Evolutionary conservation across 2,113 vertebrate genomes (phyloP).

Genomic region (Halichoeres trimaculatus): DNA sequence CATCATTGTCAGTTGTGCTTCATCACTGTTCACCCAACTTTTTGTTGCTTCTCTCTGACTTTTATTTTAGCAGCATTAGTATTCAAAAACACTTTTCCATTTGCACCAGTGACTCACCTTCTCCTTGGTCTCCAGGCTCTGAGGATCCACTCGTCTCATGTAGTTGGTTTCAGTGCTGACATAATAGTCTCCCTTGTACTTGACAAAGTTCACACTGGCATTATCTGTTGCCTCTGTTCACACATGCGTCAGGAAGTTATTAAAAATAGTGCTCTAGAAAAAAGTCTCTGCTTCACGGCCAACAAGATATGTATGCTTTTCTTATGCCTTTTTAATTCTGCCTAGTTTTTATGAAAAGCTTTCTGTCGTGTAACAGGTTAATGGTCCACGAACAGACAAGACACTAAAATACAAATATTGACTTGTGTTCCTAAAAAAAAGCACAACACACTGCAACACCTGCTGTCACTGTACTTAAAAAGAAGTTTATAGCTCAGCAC

Average conservation of each 20-base stretch:
- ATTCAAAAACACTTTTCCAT: constrained; percentile 1
- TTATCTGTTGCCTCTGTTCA: constrained; percentile 90
- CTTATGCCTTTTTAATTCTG: constrained; percentile 9
- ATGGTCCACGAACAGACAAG: constrained; percentile 23
- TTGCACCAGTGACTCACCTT: constrained; percentile 82
- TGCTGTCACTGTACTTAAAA: constrained; percentile 27
- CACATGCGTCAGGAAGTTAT: constrained; percentile 55
- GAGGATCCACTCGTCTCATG: constrained; percentile 89
- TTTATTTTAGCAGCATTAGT: not conserved
- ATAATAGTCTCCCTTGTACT: constrained; percentile 92
- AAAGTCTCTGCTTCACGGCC: not conserved
- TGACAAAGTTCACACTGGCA: constrained; percentile 88
- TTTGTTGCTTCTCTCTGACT: not conserved
- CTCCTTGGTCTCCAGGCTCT: constrained; percentile 89
- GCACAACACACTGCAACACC: constrained; percentile 26
- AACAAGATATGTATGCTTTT: not conserved
- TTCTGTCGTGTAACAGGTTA: constrained; percentile 12
- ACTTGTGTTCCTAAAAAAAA: constrained; percentile 30
- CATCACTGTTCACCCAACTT: not conserved
- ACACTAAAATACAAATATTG: constrained; percentile 16
- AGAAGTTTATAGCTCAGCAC: constrained; percentile 5
- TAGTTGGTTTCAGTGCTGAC: constrained; percentile 89
- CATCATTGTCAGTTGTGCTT: not conserved
- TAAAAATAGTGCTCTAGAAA: not conserved
- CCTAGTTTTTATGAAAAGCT: constrained; percentile 17